Base-by-base conservation (phyloP, 2,888 invertebrate species). In the Eustalomyia histrio region DNA sequence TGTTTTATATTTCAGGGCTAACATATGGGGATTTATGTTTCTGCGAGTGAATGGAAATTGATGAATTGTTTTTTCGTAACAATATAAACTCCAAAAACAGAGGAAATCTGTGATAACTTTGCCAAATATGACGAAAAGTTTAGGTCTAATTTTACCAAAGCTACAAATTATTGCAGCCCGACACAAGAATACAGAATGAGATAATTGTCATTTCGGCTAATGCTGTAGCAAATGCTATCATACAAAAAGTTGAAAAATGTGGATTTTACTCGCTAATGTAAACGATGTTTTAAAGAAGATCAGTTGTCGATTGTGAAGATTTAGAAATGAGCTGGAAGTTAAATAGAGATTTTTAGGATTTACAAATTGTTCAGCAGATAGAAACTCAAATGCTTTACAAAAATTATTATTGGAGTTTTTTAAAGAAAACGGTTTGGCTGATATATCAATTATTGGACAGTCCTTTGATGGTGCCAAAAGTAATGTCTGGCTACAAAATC, bases 381-480 rank as follows among this genome's bases (percentile, higher is more conserved):
- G 57, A 17, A 58, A 69, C 10, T 58, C 69, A 0, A 10, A 12
- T 21, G 12, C 29, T 16, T 69, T 69, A 18, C 17, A 29, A 60
- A 18, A 53, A 0, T 33, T 69, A 17, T 60, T 69, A 60, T 33
- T 55, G 21, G 57, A 60, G 2, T 53, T 55, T 35, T 69, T 69
- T 6, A 14, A 52, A 29, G 18, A 39, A 14, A 33, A 6, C 0
- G 9, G 8, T 7, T 17, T 55, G 57, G 33, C 4, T 16, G 21
- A 18, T 39, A 10, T 55, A 17, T 24, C 57, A 57, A 69, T 69
- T n/a, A 52, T 69, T 17, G 69, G 33, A 58, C 55, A 69, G 18
- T 69, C 69, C 0, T 69, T 33, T 16, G 69, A 69, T 18, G 69
- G 58, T 12, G 69, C 21, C 69, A 9, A 61, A n/a, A 39, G 61